Conservation (phyloP, 2,113 vertebrate species). For the Austrofundulus limnaeus region DNA sequence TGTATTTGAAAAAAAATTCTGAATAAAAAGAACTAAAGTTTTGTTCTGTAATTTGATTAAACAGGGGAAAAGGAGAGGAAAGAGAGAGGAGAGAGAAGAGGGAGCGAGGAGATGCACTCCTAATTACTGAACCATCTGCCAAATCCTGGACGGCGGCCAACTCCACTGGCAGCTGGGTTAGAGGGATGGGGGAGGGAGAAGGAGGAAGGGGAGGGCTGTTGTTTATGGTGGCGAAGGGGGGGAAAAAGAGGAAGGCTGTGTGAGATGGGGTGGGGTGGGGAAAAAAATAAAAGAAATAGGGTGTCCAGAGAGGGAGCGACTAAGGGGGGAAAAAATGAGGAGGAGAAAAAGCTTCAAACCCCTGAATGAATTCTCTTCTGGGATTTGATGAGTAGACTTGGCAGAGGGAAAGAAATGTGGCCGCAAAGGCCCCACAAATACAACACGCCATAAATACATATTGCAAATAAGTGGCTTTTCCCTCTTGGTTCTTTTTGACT, state of each 20-base stretch:
- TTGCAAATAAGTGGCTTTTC: constrained; percentile 54
- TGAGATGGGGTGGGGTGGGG: constrained; percentile 13
- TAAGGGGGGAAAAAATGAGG: constrained; percentile 58
- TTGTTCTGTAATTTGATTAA: constrained; percentile 86
- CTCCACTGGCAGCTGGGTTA: constrained; percentile 83
- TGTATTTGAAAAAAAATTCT: constrained; percentile 55
- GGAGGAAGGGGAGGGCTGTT: constrained; percentile 61
- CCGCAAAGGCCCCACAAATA: constrained; percentile 68
- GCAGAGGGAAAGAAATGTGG: constrained; percentile 63
- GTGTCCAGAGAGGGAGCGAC: constrained; percentile 58
- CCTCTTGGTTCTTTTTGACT: constrained; percentile 22
- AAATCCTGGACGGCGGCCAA: constrained; percentile 84
- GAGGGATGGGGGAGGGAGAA: constrained; percentile 69
- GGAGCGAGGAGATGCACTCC: constrained; percentile 80
- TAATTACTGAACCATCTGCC: constrained; percentile 88
- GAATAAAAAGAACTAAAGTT: constrained; percentile 68
- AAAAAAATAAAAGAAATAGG: constrained; percentile 61
- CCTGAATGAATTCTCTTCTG: constrained; percentile 53
- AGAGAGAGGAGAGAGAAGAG: constrained; percentile 54
- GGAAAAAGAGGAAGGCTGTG: constrained; percentile 18
- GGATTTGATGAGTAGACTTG: constrained; percentile 54
- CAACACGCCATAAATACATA: constrained; percentile 73
- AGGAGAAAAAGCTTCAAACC: constrained; percentile 60
- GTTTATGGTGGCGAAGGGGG: constrained; percentile 43
- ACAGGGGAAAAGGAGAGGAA: constrained; percentile 73